Percentiles rank a stretch among this genome's conserved stretches.
phyloP scores from a whole-genome alignment of 2,797 vertebrate species.

The Enteromius thamalakanensis region DNA sequence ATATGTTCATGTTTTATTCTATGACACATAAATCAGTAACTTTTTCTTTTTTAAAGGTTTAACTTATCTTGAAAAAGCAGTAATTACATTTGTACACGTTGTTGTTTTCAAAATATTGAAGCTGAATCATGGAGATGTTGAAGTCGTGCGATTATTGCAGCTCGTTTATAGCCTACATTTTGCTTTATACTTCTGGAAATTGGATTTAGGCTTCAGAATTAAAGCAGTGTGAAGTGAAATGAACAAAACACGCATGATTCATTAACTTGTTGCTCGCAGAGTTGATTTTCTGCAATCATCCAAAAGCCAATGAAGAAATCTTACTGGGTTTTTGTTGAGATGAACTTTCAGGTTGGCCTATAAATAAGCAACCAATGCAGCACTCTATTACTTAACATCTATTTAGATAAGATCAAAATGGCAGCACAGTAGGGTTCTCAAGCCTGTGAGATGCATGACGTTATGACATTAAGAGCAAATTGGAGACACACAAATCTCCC shows the following conservation, averaged over 20 bases:
- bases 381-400: background rate
- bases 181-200: background rate
- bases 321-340: background rate
- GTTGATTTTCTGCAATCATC: background rate
- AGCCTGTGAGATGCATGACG: background rate
- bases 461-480: background rate
- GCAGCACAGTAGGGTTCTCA: conserved; percentile 22
- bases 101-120: too few species aligned
- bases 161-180: background rate
- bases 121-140: background rate
- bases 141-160: background rate
- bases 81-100: too few species aligned
- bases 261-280: background rate
- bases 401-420: background rate
- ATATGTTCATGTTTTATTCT: background rate
- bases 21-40: background rate
- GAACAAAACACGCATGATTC: background rate
- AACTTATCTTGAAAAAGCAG: background rate
- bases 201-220: background rate
- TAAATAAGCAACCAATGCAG: background rate
- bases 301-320: background rate
- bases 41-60: background rate
- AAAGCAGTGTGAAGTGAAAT: background rate
- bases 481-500: conserved; percentile 4
- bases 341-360: background rate